phyloP scores from a whole-genome alignment of 53 echinoderm and acorn worm species.

The Paracentrotus lividus region DNA sequence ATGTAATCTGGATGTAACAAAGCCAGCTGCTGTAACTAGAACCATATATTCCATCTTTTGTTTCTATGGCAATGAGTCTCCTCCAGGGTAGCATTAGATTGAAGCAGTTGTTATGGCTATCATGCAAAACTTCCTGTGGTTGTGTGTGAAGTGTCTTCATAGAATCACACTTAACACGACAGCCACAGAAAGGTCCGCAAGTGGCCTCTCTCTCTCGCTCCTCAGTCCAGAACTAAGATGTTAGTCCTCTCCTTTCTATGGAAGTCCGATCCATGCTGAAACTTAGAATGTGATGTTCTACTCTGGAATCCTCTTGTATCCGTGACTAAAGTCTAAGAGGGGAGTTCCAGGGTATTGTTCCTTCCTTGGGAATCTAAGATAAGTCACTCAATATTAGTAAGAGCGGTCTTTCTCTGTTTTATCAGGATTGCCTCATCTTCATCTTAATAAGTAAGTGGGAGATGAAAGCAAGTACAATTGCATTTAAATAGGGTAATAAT shows the following conservation, averaged over 20 bases:
- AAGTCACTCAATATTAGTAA: too few species aligned
- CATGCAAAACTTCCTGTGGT: slow-evolving; percentile 99
- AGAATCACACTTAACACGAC: slow-evolving; percentile 86
- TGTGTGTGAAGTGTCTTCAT: slow-evolving; percentile 96
- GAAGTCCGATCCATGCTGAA: too few species aligned
- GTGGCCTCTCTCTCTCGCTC: slow-evolving; percentile 37
- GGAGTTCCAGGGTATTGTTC: too few species aligned
- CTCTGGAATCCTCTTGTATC: background rate
- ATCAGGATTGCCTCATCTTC: too few species aligned
- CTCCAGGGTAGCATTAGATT: background rate
- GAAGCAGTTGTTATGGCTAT: slow-evolving; percentile 57
- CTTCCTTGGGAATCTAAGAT: too few species aligned
- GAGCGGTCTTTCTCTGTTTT: too few species aligned
- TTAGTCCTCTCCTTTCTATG: background rate
- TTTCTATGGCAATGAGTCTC: background rate
- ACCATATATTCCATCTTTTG: background rate
- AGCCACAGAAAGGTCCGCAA: slow-evolving; percentile 94
- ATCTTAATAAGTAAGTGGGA: too few species aligned
- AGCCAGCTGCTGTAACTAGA: background rate
- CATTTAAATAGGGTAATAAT: too few species aligned
- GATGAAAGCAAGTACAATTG: too few species aligned
- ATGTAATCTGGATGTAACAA: background rate
- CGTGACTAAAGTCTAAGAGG: background rate
- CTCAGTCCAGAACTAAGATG: background rate
- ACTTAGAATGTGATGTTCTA: background rate